Base-by-base conservation (phyloP, 2,113 vertebrate species). In the Corvus hawaiiensis region DNA sequence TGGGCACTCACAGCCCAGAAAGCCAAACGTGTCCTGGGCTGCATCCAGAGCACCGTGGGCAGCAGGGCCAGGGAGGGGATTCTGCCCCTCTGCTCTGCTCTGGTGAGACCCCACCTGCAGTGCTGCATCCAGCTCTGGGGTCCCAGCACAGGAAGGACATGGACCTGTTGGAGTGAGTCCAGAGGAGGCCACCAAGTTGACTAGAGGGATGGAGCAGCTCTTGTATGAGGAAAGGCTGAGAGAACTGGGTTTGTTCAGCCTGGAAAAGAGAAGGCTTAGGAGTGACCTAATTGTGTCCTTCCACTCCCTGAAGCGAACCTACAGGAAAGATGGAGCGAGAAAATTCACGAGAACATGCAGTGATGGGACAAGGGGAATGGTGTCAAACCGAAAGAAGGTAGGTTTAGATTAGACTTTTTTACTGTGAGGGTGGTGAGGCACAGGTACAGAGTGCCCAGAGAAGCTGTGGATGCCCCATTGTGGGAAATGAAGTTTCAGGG, bases 121-220 rank as follows among this genome's bases (percentile, higher is more conserved):
- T 6, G 2, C 44, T 76, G 72, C 44, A 51, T 24, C 21, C 84
- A 68, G 17, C 26, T 18, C 62, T 59, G 72, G 83, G 35, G 9
- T 5, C 13, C 20, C 62, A 76, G 52, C 26, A 59, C 26, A 59
- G 72, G 21, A 35, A 32, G 52, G 9, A 27, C 44, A 68, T 1
- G 13, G 62, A 43, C 1, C 11, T 44, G 27, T 0, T 18, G 3
- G 37, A 52, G 9, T 1, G 4, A 72, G 28, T 32, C 8, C 68
- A 52, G 21, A 32, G 67, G n/a, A 51, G 32, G 35, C 3, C 30
- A 43, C 8, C 2, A 67, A 23, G 10, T 0, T 58, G 43, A 21
- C 21, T 1, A 6, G 24, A 51, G 52, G 8, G 3, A 21, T 58
- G 51, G 43, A 35, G 16, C 8, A 32, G 2, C 13, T 30, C 15